Conservation (phyloP, 2,888 invertebrate genomes). For the Parasteatoda lunata region DNA sequence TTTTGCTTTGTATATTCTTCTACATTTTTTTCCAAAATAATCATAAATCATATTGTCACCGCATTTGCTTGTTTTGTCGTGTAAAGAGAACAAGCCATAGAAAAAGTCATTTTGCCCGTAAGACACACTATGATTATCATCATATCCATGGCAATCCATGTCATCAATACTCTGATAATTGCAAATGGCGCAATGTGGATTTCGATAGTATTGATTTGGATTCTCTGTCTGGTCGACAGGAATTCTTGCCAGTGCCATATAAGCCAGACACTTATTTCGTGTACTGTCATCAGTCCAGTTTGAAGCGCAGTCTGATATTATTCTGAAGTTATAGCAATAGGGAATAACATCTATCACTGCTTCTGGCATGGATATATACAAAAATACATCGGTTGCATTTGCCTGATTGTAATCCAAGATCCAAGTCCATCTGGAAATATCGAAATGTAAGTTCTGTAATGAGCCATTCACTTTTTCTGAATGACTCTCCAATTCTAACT, state of each 20-base stretch:
- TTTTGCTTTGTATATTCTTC: background rate
- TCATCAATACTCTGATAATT: conserved; percentile 9
- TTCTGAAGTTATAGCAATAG: too few relatives aligned
- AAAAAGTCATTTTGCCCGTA: background rate
- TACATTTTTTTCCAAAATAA: conserved; percentile 28
- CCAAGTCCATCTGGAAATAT: background rate
- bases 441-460: background rate
- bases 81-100: background rate
- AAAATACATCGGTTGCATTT: background rate
- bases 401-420: background rate
- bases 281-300: conserved; percentile 16
- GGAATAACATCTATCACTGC: too few relatives aligned
- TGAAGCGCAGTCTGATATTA: conserved; percentile 15
- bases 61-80: conserved; percentile 6
- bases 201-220: background rate
- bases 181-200: conserved; percentile 47
- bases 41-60: conserved; percentile 21
- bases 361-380: background rate
- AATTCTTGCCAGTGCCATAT: conserved; percentile 6
- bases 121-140: background rate
- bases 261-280: conserved; percentile 15
- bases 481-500: background rate
- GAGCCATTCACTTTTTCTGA: background rate
- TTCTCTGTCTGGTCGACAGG: background rate
- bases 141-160: background rate